phyloP scores from a whole-genome alignment of 2,113 vertebrate genomes.

The Tylochromis polylepis region DNA sequence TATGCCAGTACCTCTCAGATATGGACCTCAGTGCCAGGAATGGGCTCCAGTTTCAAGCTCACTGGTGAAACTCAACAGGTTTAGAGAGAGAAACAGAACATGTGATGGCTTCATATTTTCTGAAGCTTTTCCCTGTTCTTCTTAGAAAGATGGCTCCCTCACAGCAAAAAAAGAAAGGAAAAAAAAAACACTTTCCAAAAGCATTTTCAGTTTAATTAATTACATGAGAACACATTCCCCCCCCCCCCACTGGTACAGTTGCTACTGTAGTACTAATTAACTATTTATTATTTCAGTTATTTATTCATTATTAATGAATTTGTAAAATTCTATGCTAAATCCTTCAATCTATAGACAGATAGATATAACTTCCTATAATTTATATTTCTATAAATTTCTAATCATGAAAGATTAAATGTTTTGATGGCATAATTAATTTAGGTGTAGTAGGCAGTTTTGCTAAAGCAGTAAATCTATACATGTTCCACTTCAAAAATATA shows the following conservation, averaged over 20 bases:
- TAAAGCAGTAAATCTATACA: background rate
- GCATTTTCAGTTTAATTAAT: background rate
- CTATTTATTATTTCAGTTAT: background rate
- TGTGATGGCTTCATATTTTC: background rate
- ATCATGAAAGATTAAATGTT: no score
- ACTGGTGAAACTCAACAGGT: background rate
- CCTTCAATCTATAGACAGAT: background rate
- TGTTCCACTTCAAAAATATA: background rate
- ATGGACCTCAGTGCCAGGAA: conserved; percentile 30
- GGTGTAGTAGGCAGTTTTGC: background rate
- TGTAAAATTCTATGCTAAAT: background rate
- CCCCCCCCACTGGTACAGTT: background rate
- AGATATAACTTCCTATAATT: background rate
- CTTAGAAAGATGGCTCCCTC: background rate
- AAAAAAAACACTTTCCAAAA: background rate
- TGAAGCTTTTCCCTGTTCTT: background rate
- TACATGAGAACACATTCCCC: background rate
- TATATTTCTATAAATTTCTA: no score
- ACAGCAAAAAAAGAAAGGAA: background rate
- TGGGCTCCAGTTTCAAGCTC: conserved; percentile 39
- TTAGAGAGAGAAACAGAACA: conserved; percentile 5
- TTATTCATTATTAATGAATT: background rate
- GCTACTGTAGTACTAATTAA: background rate
- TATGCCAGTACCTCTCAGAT: conserved; percentile 37
- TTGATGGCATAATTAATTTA: no score